These are phyloP conservation scores for Hemiscyllium ocellatum DNA, from an alignment of 2,113 vertebrate genomes.

Conservation along the genomic window DNA sequence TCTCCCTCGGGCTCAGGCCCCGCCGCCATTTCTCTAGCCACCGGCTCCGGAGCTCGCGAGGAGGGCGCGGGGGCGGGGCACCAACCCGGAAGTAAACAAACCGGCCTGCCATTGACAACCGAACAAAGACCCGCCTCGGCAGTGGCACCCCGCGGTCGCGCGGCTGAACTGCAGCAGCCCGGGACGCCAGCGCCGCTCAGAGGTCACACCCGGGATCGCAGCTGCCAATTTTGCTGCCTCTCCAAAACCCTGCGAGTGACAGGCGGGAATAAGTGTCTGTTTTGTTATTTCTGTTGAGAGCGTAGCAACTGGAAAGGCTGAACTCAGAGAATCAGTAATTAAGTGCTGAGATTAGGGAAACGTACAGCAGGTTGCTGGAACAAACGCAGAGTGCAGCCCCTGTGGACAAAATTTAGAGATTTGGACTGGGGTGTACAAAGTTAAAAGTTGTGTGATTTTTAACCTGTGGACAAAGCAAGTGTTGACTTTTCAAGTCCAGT, in stretches of 20 bases:
- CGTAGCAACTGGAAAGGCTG: not conserved
- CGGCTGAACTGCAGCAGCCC: not conserved
- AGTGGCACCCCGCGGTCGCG: not conserved
- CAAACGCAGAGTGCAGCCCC: too few relatives aligned
- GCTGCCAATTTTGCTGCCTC: not conserved
- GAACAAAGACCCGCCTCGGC: not conserved
- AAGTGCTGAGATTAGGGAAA: not conserved
- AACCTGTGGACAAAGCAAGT: too few relatives aligned
- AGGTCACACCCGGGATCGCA: not conserved
- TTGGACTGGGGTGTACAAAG: too few relatives aligned
- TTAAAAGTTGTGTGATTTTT: too few relatives aligned
- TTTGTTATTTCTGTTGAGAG: not conserved
- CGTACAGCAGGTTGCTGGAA: too few relatives aligned
- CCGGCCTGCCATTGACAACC: slow-evolving; percentile 8
- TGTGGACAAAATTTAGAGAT: too few relatives aligned
- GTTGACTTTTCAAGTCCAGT: too few relatives aligned
- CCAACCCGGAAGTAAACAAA: slow-evolving; percentile 37
- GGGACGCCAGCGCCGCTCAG: not conserved
- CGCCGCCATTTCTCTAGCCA: not conserved
- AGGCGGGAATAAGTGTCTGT: too few relatives aligned
- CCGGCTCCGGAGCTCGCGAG: not conserved
- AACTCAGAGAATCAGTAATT: not conserved
- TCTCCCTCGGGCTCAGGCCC: not conserved
- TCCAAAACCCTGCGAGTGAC: not conserved
- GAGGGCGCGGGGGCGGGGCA: not conserved